Evolutionary conservation across 2,797 vertebrate species (phyloP), one percentile per base, ranked within the genome.

Genomic region (Fundulus diaphanus): DNA sequence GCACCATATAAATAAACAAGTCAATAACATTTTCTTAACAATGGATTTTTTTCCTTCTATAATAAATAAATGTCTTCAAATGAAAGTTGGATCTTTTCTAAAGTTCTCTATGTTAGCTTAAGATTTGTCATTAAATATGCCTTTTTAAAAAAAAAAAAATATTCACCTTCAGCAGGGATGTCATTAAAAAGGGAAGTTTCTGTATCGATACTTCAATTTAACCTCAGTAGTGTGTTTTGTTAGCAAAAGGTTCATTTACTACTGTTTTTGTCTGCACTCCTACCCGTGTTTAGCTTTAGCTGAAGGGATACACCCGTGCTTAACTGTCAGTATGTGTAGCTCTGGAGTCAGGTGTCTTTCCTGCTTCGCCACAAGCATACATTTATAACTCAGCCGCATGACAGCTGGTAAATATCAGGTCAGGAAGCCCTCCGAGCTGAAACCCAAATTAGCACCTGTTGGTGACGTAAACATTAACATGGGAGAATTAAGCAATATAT

Each of bases 361-460:
- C 79, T 46, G 54, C 83, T 78, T 42, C 72, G 73, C 77, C 77
- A 88, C 80, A 76, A 87, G 85, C 40, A 33, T 65, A 79, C 88
- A 91, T 92, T 93, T 90, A 92, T 91, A 93, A 85, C 92, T 82
- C 40, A 0, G 59, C 70, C 75, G 78, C 77, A 82, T 74, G 84
- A 67, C 92, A 93, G 85, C 91, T 94, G 90, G 56, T 82, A 72
- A 61, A 80, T 74, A 85, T 77, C 61, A 77, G 65, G 56, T 74
- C 72, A 63, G 71, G 71, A 78, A 85, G 72, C 54, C 54, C 61
- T 57, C 61, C 74, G 70, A 79, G 51, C 7, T 48, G 40, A 71
- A 74, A 66, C 24, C 51, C 22, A 78, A 87, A 80, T 35, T 67
- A 33, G 52, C 24, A 59, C 70, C 42, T 81, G 29, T 57, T 70